Percentiles rank a stretch among this genome's conserved stretches.
These are phyloP conservation scores for Andrena bucephala DNA, from an alignment of 2,888 invertebrate species.

Conservation along the genomic window DNA sequence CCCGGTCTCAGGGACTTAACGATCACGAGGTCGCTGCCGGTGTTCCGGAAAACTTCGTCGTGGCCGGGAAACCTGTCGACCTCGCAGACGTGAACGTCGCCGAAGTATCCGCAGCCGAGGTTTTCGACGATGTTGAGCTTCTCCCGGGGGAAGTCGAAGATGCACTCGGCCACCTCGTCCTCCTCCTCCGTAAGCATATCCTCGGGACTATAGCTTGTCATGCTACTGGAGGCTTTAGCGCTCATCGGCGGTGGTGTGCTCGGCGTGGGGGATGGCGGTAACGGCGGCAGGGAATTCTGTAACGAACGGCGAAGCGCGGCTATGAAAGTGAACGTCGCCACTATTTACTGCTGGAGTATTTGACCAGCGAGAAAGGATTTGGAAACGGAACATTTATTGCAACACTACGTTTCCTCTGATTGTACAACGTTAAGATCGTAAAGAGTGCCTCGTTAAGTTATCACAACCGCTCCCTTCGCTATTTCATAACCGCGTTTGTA, in stretches of 20 bases:
- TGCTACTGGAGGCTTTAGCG: slow-evolving; percentile 83
- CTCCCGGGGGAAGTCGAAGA: slow-evolving; percentile 89
- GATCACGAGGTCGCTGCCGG: slow-evolving; percentile 87
- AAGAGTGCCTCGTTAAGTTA: slow-evolving; percentile 21
- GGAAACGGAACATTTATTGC: not conserved
- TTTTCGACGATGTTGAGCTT: slow-evolving; percentile 91
- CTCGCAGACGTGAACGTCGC: slow-evolving; percentile 90
- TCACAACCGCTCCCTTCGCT: slow-evolving; percentile 8
- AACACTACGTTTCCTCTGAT: not conserved
- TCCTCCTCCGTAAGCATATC: slow-evolving; percentile 86
- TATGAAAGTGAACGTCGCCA: not conserved
- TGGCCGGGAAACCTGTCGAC: slow-evolving; percentile 85
- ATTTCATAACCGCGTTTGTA: slow-evolving; percentile 25
- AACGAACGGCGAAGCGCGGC: slow-evolving; percentile 14
- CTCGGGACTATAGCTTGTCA: slow-evolving; percentile 84
- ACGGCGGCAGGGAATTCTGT: slow-evolving; percentile 83
- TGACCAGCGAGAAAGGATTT: not conserved
- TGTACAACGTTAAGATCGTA: not conserved
- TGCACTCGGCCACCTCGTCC: slow-evolving; percentile 78
- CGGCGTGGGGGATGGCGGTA: slow-evolving; percentile 84
- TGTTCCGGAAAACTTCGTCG: slow-evolving; percentile 81
- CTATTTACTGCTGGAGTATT: slow-evolving; percentile 8
- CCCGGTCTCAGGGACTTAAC: slow-evolving; percentile 90
- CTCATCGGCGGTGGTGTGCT: slow-evolving; percentile 84
- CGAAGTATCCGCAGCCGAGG: slow-evolving; percentile 91